phyloP scores from a whole-genome alignment of 2,888 invertebrate genomes.

The Stenoptilia bipunctidactyla region DNA sequence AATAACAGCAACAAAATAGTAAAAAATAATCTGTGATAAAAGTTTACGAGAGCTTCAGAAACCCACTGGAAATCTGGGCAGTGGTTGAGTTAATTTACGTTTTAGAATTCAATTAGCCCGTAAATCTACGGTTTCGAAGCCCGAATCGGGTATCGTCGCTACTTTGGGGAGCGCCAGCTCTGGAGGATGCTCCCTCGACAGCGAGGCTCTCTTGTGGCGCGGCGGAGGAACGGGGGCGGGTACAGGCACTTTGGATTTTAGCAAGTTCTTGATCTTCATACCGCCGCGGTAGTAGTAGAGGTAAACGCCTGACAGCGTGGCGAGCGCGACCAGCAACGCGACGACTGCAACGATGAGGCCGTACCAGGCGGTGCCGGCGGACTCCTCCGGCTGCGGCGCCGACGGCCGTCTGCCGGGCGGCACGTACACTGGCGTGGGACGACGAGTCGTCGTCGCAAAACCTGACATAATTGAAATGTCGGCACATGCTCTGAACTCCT shows the following conservation, averaged over 20 bases:
- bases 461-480: conserved; percentile 80
- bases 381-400: conserved; percentile 51
- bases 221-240: conserved; percentile 57
- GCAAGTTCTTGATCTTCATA: conserved; percentile 74
- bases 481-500: conserved; percentile 88
- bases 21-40: no score
- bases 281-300: conserved; percentile 83
- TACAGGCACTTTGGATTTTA: conserved; percentile 54
- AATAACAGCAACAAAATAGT: no score
- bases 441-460: conserved; percentile 49
- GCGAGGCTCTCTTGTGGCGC: conserved; percentile 47
- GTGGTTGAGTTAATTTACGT: no score
- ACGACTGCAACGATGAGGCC: conserved; percentile 74
- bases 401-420: conserved; percentile 52
- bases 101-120: conserved; percentile 32
- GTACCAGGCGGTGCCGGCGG: conserved; percentile 61
- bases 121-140: conserved; percentile 62
- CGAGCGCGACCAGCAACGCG: conserved; percentile 75
- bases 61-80: no score
- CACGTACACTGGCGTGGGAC: conserved; percentile 56
- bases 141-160: conserved; percentile 44
- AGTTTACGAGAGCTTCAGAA: no score
- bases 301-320: conserved; percentile 76
- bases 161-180: conserved; percentile 45
- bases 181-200: conserved; percentile 49